Conservation (phyloP, 2,888 invertebrate species). For the Nymphalis c-album region DNA sequence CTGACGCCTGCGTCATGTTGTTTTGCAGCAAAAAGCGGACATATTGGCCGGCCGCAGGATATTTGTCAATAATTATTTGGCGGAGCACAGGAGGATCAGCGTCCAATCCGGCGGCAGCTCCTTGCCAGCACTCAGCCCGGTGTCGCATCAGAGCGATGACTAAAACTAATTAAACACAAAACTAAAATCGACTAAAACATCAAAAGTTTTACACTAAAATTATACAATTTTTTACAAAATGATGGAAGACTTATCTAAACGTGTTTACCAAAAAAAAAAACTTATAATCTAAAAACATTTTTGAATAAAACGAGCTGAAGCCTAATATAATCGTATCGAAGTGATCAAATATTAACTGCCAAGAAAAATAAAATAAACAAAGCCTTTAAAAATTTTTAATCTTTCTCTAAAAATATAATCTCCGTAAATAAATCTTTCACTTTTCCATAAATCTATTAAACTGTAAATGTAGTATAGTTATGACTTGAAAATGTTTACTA, state of each 20-base stretch:
- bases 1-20: conserved; percentile 72
- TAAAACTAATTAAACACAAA: conserved; percentile 48
- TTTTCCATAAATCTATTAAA: conserved; percentile 39
- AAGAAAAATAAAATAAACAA: conserved; percentile 41
- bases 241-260: conserved; percentile 21
- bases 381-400: conserved; percentile 29
- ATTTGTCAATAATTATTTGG: conserved; percentile 83
- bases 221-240: conserved; percentile 26
- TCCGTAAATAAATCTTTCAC: conserved; percentile 37
- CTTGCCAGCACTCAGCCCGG: conserved; percentile 77
- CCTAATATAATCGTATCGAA: conserved; percentile 30
- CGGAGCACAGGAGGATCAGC: conserved; percentile 82
- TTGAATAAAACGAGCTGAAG: conserved; percentile 24
- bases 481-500: conserved; percentile 54
- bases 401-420: conserved; percentile 39
- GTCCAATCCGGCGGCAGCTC: conserved; percentile 79
- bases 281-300: conserved; percentile 19
- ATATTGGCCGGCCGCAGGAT: conserved; percentile 81
- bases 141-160: conserved; percentile 79
- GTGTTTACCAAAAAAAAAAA: conserved; percentile 15
- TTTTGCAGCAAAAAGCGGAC: conserved; percentile 82
- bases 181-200: conserved; percentile 19
- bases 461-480: conserved; percentile 60
- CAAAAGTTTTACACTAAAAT: conserved; percentile 21
- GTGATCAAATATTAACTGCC: conserved; percentile 40